Evolutionary conservation across 2,113 vertebrate species (phyloP).

Genomic region (Narcine bancroftii): DNA sequence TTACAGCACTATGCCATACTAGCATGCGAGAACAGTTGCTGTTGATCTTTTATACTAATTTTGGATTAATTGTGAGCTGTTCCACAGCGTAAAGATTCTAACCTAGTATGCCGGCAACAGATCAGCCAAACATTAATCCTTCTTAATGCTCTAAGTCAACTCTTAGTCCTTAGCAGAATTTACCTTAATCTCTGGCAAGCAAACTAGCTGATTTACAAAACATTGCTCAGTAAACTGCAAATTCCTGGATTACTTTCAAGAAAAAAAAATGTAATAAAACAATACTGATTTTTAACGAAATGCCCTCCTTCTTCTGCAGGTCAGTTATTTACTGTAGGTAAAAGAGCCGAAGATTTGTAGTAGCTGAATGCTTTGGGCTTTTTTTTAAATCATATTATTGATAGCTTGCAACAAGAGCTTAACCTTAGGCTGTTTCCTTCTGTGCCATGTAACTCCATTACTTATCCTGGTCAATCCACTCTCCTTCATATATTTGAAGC

Average conservation of each 20-base stretch:
- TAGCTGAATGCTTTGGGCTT: neutral
- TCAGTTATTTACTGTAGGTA: neutral
- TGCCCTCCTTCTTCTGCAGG: too few relatives aligned
- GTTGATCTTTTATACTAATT: constrained; percentile 99
- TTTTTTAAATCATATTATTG: constrained; percentile 39
- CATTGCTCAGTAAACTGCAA: constrained; percentile 73
- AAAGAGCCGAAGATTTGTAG: neutral
- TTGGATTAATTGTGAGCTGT: constrained; percentile 97
- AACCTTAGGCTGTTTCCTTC: neutral
- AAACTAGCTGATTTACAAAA: constrained; percentile 86
- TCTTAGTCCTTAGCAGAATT: constrained; percentile 98
- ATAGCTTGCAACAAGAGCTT: constrained; percentile 22
- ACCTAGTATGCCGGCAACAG: constrained; percentile 81
- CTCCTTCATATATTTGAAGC: constrained; percentile 33
- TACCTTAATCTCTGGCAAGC: constrained; percentile 98
- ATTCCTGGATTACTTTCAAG: constrained; percentile 47
- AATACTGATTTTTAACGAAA: neutral
- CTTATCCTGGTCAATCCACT: constrained; percentile 38
- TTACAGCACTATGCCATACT: constrained; percentile 76
- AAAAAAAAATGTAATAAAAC: constrained; percentile 38
- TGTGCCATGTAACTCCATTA: constrained; percentile 39
- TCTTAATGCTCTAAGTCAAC: constrained; percentile 99
- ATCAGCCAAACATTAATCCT: constrained; percentile 98
- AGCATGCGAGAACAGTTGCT: constrained; percentile 73
- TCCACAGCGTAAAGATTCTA: constrained; percentile 90